phyloP scores from a whole-genome alignment of 2,113 vertebrate species.

The Gopherus flavomarginatus region DNA sequence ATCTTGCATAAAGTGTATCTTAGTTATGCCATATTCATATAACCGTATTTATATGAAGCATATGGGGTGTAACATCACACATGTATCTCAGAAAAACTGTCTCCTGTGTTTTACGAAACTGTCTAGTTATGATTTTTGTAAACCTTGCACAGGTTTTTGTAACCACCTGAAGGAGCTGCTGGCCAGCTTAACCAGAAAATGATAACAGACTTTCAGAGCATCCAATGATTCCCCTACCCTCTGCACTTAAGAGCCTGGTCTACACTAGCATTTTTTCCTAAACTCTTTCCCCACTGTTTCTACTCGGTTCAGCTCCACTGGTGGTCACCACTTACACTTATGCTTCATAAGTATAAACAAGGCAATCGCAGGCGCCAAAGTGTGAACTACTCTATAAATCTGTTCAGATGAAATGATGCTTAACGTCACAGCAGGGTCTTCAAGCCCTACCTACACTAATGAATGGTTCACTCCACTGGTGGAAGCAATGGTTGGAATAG shows the following conservation, averaged over 20 bases:
- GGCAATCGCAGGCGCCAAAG: not conserved
- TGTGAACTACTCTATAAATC: not conserved
- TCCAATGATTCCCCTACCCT: not conserved
- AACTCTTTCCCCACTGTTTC: not conserved
- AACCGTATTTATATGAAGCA: too few species aligned
- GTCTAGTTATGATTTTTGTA: not conserved
- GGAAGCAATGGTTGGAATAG: not conserved
- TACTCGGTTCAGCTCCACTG: not conserved
- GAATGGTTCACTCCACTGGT: not conserved
- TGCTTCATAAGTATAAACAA: not conserved
- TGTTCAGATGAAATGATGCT: not conserved
- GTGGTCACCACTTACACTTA: not conserved
- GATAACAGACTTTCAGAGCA: not conserved
- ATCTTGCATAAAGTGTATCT: too few species aligned
- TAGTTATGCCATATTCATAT: too few species aligned
- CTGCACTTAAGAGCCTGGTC: not conserved
- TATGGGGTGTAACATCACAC: too few species aligned
- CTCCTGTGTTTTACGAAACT: accelerated
- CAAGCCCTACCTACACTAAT: not conserved
- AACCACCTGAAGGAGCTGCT: not conserved
- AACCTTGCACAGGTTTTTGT: not conserved
- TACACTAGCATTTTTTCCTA: not conserved
- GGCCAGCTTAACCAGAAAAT: accelerated
- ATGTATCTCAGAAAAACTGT: not conserved
- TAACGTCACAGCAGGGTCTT: accelerated